Evolutionary conservation across 2,113 vertebrate genomes (phyloP), one percentile per base, ranked within the genome.

Genomic region (Thunnus thynnus): DNA sequence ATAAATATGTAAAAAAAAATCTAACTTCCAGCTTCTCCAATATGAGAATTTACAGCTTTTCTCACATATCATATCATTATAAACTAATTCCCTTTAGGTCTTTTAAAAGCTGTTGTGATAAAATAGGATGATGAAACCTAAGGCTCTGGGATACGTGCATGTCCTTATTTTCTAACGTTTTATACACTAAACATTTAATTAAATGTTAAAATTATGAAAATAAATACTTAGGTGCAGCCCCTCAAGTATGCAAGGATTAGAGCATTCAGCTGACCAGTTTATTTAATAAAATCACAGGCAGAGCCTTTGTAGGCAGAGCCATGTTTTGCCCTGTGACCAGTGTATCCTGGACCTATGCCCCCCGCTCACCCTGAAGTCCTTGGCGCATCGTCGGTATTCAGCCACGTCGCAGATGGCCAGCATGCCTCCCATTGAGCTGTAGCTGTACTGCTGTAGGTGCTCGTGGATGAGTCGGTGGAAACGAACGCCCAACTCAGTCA

Each of bases 371-470:
- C 81, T 91, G 88, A 99, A 99, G 91, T 98, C 97, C 95, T 99
- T 99, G 96, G 98, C 98, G 88, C 96, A 96, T 86, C 97, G 97
- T 84, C 98, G 96, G 82, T 99, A 99, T 81, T 99, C 98, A 58
- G 98, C 97, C 86, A 99, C 98, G 0, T 99, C 98, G 89, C 98
- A 99, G 92, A 99, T 99, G 88, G 98, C 98, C 87, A 99, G 94
- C 98, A 99, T 99, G 94, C 98, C 98, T 77, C 98, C 98, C 97
- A 99, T 99, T 74, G 97, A 99, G 90, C 97, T 98, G 94, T 99
- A 99, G 83, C 96, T 97, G 94, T 97, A 99, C 89, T 99, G 98
- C 92, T 99, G 98, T 65, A 99, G 96, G 92, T 99, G 98, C 66
- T 99, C 98, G 14, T 97, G 98, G 88, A 98, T 96, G 72, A 99